These are phyloP conservation scores for Augochlorella aurata DNA, from an alignment of 2,888 invertebrate genomes.

Conservation along the genomic window DNA sequence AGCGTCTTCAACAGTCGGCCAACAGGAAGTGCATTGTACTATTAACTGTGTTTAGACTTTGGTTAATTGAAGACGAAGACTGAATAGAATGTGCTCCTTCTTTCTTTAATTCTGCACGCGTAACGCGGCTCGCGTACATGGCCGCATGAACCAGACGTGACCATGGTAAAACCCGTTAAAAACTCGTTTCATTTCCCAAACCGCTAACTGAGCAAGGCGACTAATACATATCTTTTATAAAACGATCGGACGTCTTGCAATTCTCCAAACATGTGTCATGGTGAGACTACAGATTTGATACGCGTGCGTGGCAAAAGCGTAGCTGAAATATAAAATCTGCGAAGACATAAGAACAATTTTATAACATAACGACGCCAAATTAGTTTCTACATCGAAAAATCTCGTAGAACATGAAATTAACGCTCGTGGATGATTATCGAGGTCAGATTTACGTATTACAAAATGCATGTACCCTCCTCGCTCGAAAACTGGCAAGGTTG, in stretches of 20 bases:
- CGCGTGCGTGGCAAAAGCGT: too few species aligned
- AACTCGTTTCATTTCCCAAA: too few species aligned
- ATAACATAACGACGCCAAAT: too few species aligned
- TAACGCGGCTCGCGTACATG: slow-evolving; percentile 22
- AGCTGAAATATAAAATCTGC: too few species aligned
- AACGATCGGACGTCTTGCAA: too few species aligned
- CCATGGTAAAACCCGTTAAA: slow-evolving; percentile 6
- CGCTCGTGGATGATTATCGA: not conserved
- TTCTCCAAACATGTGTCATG: too few species aligned
- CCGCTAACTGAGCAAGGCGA: too few species aligned
- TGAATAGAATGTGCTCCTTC: slow-evolving; percentile 18
- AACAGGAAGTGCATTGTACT: slow-evolving; percentile 71
- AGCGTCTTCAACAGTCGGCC: slow-evolving; percentile 40
- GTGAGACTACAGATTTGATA: too few species aligned
- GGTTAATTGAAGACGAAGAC: slow-evolving; percentile 72
- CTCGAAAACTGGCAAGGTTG: not conserved
- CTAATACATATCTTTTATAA: too few species aligned
- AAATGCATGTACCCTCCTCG: not conserved
- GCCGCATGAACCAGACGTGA: slow-evolving; percentile 8
- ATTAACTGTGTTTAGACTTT: slow-evolving; percentile 72
- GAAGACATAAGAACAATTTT: too few species aligned
- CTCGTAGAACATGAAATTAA: not conserved
- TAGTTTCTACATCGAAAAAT: too few species aligned
- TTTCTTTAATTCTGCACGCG: slow-evolving; percentile 23
- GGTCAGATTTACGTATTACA: not conserved